Evolutionary conservation across 2,797 vertebrate species (phyloP), one percentile per base, ranked within the genome.

Genomic region (Danio tinwini): DNA sequence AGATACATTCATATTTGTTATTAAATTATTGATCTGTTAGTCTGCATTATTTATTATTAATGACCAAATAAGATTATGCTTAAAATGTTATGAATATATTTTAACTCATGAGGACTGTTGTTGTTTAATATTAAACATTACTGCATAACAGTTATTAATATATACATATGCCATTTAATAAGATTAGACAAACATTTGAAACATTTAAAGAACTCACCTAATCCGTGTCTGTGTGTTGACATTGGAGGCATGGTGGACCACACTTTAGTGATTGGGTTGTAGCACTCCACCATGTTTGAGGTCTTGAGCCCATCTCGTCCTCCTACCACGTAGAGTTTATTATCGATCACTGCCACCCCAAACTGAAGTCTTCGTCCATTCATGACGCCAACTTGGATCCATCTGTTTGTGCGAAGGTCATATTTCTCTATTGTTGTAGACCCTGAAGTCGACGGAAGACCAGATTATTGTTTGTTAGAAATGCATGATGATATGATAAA

Each of bases 241-340:
- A 99, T 99, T 0, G 98, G 96, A 44, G 97, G 96, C 98, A 99
- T 98, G 70, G 96, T 91, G n/a, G 95, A 95, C 98, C 98, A 99
- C 1, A 95, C 92, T 91, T 98, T 98, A 80, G 85, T 94, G 82
- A 94, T 1, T 0, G 98, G 96, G 83, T 98, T 98, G 89, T 98
- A 99, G 85, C 96, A 98, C 87, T 99, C 98, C 40, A 99, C 96
- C 39, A 95, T 98, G 86, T 99, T 99, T 63, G 97, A 96, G 0
- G 98, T 99, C 91, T 98, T 99, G 69, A 99, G 93, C 17, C 97
- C 97, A 19, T 99, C 98, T 89, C 98, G 94, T 61, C 97, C 98
- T 49, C 98, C 97, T 4, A 99, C 96, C 1, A 99, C 95, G 2
- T 97, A 98, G 37, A 99, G 93, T 76, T 98, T 99, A 88, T 97